Conservation (phyloP, 1,140 invertebrate species). For the Lerema accius region DNA sequence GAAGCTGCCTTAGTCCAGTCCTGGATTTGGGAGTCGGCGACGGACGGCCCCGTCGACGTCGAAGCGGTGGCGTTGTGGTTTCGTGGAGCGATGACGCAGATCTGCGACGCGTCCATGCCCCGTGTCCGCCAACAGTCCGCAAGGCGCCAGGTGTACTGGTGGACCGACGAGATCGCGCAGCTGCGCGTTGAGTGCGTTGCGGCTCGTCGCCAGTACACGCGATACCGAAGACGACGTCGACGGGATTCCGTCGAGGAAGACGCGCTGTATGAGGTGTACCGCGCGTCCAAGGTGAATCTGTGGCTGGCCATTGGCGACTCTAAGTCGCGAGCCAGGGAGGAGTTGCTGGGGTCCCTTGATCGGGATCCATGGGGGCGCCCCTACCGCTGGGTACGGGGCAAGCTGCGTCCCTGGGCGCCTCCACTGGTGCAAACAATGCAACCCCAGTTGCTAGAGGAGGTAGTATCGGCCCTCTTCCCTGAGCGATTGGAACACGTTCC, state of each 20-base stretch:
- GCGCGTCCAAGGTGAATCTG: background rate
- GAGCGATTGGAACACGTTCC: background rate
- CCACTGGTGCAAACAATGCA: conserved; percentile 24
- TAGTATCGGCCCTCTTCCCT: conserved; percentile 23
- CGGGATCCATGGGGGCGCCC: conserved; percentile 24
- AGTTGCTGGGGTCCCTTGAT: conserved; percentile 5
- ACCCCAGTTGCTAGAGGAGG: conserved; percentile 4
- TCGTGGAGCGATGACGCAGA: too few relatives aligned
- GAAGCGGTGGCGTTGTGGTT: background rate
- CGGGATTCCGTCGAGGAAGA: background rate
- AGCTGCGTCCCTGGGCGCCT: conserved; percentile 18
- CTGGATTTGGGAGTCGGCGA: too few relatives aligned
- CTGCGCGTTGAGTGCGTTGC: conserved; percentile 6
- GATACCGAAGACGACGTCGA: background rate
- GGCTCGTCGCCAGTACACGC: background rate
- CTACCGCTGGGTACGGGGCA: background rate
- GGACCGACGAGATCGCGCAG: background rate
- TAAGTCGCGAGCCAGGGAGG: background rate
- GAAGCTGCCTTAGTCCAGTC: too few relatives aligned
- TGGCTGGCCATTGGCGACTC: background rate
- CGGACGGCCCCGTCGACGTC: too few relatives aligned
- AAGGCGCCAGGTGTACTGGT: background rate
- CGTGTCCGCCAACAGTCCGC: background rate
- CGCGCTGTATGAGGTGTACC: conserved; percentile 1
- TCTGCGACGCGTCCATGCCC: background rate